Evolutionary conservation across 2,797 vertebrate species (phyloP), one percentile per base, ranked within the genome.

Genomic region (Poeciliopsis gracilis): DNA sequence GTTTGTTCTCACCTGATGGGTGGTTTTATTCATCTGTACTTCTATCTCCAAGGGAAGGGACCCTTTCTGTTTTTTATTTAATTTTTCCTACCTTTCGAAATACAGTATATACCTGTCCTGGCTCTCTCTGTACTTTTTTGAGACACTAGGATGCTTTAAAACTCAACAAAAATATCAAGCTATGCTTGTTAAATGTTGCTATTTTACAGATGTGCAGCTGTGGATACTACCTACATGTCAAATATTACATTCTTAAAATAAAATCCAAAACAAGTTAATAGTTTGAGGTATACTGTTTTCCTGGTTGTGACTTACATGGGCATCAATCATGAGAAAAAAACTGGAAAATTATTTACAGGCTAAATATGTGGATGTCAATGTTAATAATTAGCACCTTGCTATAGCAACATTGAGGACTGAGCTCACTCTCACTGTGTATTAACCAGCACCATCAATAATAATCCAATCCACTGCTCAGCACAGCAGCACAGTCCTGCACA

Each of bases 371-470:
- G 20, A 51, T 51, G 7, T 70, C 77, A 78, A 61, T 72, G 77
- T 83, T 33, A 33, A 61, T 61, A 82, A 83, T 3, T 38, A 71
- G 47, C 74, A 46, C 3, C 73, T 47, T 43, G 77, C 7, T 63
- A 8, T 36, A 36, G 33, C 15, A 20, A 63, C 59, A 63, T 9
- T 36, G 30, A 46, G 61, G 82, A 81, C 81, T 77, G 80, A 66
- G 79, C 85, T 84, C 49, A 63, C 53, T 81, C 46, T 66, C 49
- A 47, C 41, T 71, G 76, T 75, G 70, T 72, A 76, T 85, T 55
- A n/a, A 78, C 47, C 71, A 73, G 75, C 80, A 75, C 79, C 73
- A 85, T 86, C 86, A 51, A 80, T 81, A 67, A 67, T 78, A 86
- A 87, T 79, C 78, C 73, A 69, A 69, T 43, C 66, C 38, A 13